Evolutionary conservation across 2,888 invertebrate species (phyloP).

Genomic region (Drosophila gaucha): DNA sequence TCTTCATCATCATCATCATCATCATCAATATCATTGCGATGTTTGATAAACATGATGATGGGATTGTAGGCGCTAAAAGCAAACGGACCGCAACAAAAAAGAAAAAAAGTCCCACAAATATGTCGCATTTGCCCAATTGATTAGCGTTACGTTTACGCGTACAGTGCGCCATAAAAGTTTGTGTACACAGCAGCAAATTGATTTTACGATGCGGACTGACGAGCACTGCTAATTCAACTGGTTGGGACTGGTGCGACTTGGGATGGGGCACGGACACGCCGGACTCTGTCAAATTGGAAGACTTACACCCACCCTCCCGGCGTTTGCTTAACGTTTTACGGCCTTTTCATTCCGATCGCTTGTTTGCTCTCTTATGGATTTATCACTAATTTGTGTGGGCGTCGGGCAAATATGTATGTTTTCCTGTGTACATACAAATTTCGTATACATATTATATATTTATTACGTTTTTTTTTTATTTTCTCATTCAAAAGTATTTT

Average conservation of each 20-base stretch:
- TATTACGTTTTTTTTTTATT: constrained; percentile 2
- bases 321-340: constrained; percentile 45
- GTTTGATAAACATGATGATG: background rate
- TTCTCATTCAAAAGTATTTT: constrained; percentile 2
- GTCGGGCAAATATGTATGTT: constrained; percentile 6
- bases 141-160: constrained; percentile 57
- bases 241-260: constrained; percentile 28
- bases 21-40: background rate
- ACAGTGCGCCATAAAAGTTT: constrained; percentile 64
- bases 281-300: constrained; percentile 26
- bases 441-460: background rate
- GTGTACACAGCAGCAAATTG: constrained; percentile 64
- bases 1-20: constrained; percentile 8
- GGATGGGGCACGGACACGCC: constrained; percentile 12
- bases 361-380: constrained; percentile 39
- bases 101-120: constrained; percentile 44
- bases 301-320: constrained; percentile 19
- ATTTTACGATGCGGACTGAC: constrained; percentile 58
- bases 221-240: constrained; percentile 44
- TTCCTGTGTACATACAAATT: background rate
- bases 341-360: constrained; percentile 34
- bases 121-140: constrained; percentile 67
- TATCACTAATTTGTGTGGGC: constrained; percentile 37
- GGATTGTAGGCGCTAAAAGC: constrained; percentile 41
- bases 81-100: constrained; percentile 31